A percentile compares a stretch with the other conserved stretches of the same genome.
These are phyloP conservation scores for Maniola hyperantus DNA, from an alignment of 2,888 invertebrate species.

Conservation along the genomic window DNA sequence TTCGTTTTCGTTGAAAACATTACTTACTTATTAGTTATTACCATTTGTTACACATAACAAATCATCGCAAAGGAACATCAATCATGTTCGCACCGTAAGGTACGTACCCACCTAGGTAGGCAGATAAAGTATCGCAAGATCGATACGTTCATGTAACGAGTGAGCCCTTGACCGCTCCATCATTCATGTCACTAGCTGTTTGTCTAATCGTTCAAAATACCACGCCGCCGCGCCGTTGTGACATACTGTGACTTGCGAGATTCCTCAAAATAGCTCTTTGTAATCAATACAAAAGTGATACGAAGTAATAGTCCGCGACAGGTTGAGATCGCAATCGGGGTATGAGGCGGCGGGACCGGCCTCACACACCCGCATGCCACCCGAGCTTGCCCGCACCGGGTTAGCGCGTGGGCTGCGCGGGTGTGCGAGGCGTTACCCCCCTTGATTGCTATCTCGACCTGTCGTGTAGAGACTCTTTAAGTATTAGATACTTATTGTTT, in stretches of 20 bases:
- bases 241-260: constrained; percentile 26
- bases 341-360: too few relatives aligned
- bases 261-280: constrained; percentile 28
- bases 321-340: too few relatives aligned
- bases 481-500: too few relatives aligned
- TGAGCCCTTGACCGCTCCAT: constrained; percentile 52
- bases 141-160: constrained; percentile 51
- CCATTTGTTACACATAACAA: not conserved
- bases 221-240: constrained; percentile 27
- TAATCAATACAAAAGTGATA: constrained; percentile 27
- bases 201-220: constrained; percentile 42
- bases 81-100: not conserved
- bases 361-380: too few relatives aligned
- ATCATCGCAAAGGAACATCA: constrained; percentile 3
- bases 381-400: too few relatives aligned
- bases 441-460: too few relatives aligned
- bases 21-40: not conserved
- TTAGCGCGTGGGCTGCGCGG: too few relatives aligned
- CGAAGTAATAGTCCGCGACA: too few relatives aligned
- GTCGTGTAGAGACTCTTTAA: too few relatives aligned
- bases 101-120: not conserved
- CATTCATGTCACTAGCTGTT: constrained; percentile 48
- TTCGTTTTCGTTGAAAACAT: too few relatives aligned
- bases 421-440: too few relatives aligned
- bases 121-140: constrained; percentile 46